phyloP scores from a whole-genome alignment of 2,888 invertebrate species.

The Miltochrista miniata region DNA sequence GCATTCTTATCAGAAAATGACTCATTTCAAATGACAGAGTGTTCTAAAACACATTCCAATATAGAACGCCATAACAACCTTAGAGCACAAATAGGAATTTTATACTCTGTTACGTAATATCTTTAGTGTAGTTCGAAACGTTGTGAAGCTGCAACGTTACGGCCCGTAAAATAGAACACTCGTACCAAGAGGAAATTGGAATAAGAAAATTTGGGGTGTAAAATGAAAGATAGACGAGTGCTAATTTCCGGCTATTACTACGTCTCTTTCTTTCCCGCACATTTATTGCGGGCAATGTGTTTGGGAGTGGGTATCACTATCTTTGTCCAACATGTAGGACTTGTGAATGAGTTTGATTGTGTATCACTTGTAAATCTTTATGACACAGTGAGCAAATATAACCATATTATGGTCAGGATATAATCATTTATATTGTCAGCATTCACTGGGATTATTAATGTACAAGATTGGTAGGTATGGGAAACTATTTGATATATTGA shows the following conservation, averaged over 20 bases:
- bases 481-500: too few relatives aligned
- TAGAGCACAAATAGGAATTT: conserved; percentile 29
- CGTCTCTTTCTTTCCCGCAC: conserved; percentile 82
- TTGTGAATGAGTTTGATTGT: conserved; percentile 24
- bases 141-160: conserved; percentile 41
- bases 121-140: conserved; percentile 37
- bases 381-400: neutral
- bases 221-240: conserved; percentile 90
- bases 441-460: too few relatives aligned
- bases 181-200: conserved; percentile 86
- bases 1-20: conserved; percentile 89
- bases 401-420: neutral
- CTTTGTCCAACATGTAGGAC: conserved; percentile 66
- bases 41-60: conserved; percentile 70
- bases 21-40: conserved; percentile 87
- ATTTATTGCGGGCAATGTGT: conserved; percentile 73
- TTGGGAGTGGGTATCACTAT: conserved; percentile 65
- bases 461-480: too few relatives aligned
- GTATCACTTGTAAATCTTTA: conserved; percentile 7
- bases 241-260: conserved; percentile 87
- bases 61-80: conserved; percentile 56
- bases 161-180: conserved; percentile 60
- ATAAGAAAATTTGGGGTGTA: conserved; percentile 91
- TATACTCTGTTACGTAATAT: conserved; percentile 30
- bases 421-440: too few relatives aligned